Evolutionary conservation across 2,113 vertebrate genomes (phyloP), one percentile per base, ranked within the genome.

Genomic region (Gasterosteus nipponicus): DNA sequence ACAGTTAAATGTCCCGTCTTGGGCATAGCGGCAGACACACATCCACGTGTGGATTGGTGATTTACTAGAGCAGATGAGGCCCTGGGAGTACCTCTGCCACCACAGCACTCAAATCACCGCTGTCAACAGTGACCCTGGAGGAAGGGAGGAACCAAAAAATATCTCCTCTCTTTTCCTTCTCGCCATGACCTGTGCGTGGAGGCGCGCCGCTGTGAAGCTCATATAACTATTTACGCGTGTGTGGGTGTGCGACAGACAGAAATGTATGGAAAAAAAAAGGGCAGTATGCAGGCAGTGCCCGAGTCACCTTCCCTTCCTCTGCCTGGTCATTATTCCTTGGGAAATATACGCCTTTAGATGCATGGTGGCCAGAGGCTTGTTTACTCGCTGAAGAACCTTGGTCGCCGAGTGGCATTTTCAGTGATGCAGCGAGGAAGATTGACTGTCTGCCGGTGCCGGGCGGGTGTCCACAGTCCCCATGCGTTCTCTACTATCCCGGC

Each of bases 321-420:
- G 80, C 73, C 63, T 63, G 77, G 80, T 86, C 82, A 90, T 92
- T 90, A 88, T 75, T 74, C 83, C 80, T 82, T 59, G 70, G 77
- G 76, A 89, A 84, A 91, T 82, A 82, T 84, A 84, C 46, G 66
- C 82, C 81, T 85, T 88, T 69, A 78, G 73, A 84, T 77, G 83
- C 70, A 84, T 29, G 69, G 68, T 77, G 83, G 86, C 82, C 80
- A 84, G 75, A 66, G 81, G 80, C 81, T 90, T 92, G 92, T 93
- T 91, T 93, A 92, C 84, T 89, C 81, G 84, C 89, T 85, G 83
- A 91, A 86, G 91, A 91, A 85, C 83, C 87, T 89, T 83, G 82
- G 85, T 86, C 72, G 82, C 73, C 51, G 83, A 87, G 74, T 77
- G 84, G 77, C 84, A 83, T 87, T 89, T 90, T 87, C 79, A 76